Base-by-base conservation (phyloP, 2,113 vertebrate species). In the Myrmecophaga tridactyla region DNA sequence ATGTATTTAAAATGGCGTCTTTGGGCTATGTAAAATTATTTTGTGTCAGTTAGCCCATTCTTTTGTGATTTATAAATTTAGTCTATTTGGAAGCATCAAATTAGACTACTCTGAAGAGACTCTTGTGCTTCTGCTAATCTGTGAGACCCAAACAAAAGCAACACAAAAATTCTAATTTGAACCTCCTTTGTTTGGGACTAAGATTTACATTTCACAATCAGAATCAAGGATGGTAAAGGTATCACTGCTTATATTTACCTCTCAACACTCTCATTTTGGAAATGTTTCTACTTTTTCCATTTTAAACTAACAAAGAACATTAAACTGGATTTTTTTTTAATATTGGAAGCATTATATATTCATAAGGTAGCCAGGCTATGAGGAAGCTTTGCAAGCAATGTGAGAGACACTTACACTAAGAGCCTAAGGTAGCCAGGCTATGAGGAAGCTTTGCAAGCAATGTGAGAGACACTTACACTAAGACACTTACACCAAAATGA, bases 21-120 rank as follows among this genome's bases (percentile, higher is more conserved):
- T 46, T 25, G 83, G 5, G 36, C 46, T 6, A 58, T 56, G 75
- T 70, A 36, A 92, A 85, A 53, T 23, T 62, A 4, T 75, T 51
- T 65, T 67, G 63, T 20, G 6, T 56, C 39, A n/a, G 7, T 84
- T 21, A 56, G 13, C 31, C 17, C 39, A 46, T 48, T 92, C 23
- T 89, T 23, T 89, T 67, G 6, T 87, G 48, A 46, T 72, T 83
- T 63, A n/a, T 23, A 86, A 8, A 1, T 48, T 82, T 82, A 77
- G 43, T 90, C 63, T 72, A 63, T 81, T 90, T 72, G 72, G 60
- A 80, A 62, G 67, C 25, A 84, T 94, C 43, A 93, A 62, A 90
- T 21, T n/a, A 84, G 36, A 93, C 46, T 14, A 11, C 29, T 29
- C 20, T 78, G 20, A 46, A 86, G 43, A 86, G 14, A 85, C 10